Conservation (phyloP, 53 echinoderm and acorn worm species). For the Apostichopus leukothele region DNA sequence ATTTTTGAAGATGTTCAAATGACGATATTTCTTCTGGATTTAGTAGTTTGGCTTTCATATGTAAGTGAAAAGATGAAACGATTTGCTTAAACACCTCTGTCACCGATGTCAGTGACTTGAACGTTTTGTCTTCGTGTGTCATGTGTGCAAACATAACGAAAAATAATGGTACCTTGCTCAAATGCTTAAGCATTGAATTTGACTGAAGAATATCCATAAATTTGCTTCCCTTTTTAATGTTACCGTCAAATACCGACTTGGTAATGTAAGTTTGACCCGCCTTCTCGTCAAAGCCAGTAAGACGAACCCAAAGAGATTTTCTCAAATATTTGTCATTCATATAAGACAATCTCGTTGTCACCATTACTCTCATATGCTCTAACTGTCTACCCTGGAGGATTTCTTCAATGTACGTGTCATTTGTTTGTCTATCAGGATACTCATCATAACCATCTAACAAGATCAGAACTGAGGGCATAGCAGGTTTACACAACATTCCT, state of each 20-base stretch:
- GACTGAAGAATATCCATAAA: no score
- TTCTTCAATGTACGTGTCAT: not conserved
- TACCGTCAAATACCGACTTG: not conserved
- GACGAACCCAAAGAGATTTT: not conserved
- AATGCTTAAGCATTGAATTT: no score
- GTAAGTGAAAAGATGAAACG: conserved; percentile 16
- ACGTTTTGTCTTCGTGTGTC: not conserved
- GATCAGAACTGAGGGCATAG: not conserved
- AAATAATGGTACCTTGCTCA: not conserved
- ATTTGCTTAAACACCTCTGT: not conserved
- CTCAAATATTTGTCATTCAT: not conserved
- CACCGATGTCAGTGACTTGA: not conserved
- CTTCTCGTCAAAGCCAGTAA: conserved; percentile 3
- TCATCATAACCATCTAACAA: conserved; percentile 38
- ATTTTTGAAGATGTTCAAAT: not conserved
- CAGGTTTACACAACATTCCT: not conserved
- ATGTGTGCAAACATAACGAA: conserved; percentile 28
- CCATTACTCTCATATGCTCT: not conserved
- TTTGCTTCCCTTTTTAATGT: no score
- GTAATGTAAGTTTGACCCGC: conserved; percentile 1
- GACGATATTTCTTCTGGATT: not conserved
- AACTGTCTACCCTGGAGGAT: not conserved
- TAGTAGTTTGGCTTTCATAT: not conserved
- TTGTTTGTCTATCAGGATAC: not conserved
- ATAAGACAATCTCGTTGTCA: not conserved